These are phyloP conservation scores for Manduca sexta DNA, from an alignment of 1,140 invertebrate species.

Conservation along the genomic window DNA sequence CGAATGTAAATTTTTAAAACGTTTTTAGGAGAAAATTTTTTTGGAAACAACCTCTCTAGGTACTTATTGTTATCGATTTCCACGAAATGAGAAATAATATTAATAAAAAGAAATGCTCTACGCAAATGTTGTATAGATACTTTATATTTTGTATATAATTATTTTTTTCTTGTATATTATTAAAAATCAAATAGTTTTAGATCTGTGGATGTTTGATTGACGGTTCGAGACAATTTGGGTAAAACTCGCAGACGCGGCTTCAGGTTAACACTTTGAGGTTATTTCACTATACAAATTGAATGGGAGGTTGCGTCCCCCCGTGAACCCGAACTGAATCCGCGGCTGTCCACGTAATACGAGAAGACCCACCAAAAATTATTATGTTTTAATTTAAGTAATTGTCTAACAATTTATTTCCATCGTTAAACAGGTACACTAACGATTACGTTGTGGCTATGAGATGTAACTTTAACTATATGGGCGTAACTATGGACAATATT, in stretches of 20 bases:
- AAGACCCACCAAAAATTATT: conserved; percentile 39
- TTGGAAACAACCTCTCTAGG: conserved; percentile 33
- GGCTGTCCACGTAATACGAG: background rate
- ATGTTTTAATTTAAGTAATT: conserved; percentile 23
- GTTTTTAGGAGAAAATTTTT: no score
- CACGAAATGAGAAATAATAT: conserved; percentile 7
- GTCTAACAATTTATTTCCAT: conserved; percentile 27
- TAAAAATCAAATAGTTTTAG: conserved; percentile 63
- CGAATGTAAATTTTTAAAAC: conserved; percentile 23
- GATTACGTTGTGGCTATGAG: conserved; percentile 24
- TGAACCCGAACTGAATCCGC: background rate
- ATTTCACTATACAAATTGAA: no score
- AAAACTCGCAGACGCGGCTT: conserved; percentile 12
- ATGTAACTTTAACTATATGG: conserved; percentile 3
- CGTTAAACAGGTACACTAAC: conserved; percentile 26
- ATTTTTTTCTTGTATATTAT: conserved; percentile 51
- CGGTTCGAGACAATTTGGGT: conserved; percentile 22
- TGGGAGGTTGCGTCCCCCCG: no score
- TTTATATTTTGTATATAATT: conserved; percentile 71
- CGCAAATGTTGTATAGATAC: conserved; percentile 60
- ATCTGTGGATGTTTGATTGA: conserved; percentile 41
- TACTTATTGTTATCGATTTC: conserved; percentile 57
- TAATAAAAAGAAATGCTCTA: conserved; percentile 31
- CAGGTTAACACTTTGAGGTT: no score
- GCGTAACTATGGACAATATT: background rate